A percentile compares a stretch with the other conserved stretches of the same genome.
Evolutionary conservation across 2,113 vertebrate species (phyloP).

Genomic region (Choloepus hoffmanni): DNA sequence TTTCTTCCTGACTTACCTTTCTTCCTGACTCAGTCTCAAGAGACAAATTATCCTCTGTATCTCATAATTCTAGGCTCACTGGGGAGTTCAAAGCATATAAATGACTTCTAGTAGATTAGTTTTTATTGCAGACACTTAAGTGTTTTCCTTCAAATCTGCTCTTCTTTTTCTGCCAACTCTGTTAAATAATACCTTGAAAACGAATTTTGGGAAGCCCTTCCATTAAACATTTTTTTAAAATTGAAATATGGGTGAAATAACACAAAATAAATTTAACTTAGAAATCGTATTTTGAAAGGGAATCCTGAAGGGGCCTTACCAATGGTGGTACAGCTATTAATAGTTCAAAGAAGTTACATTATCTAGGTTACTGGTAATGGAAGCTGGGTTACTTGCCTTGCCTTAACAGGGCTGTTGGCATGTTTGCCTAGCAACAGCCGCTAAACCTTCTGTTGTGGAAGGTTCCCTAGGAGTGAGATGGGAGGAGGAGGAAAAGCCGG

Average conservation of each 20-base stretch:
- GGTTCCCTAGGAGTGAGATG: constrained; percentile 49
- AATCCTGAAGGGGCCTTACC: constrained; percentile 10
- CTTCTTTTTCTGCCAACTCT: constrained; percentile 39
- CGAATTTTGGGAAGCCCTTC: background rate
- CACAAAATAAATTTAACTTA: constrained; percentile 50
- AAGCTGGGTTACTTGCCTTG: constrained; percentile 60
- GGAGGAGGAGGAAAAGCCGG: constrained; percentile 58
- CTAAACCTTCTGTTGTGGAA: constrained; percentile 74
- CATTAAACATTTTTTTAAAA: constrained; percentile 35
- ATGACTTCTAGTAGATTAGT: constrained; percentile 5
- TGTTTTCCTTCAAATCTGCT: constrained; percentile 42
- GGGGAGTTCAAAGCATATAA: constrained; percentile 27
- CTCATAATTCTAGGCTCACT: background rate
- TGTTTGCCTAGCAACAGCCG: constrained; percentile 77
- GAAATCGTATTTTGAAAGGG: constrained; percentile 42
- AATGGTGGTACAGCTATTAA: constrained; percentile 17
- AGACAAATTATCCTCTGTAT: constrained; percentile 13
- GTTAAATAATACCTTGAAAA: constrained; percentile 45
- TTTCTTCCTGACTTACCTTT: constrained; percentile 5
- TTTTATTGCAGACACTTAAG: constrained; percentile 59
- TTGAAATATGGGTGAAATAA: constrained; percentile 8
- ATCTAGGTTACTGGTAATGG: constrained; percentile 56
- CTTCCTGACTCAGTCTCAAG: constrained; percentile 44
- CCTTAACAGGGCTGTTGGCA: constrained; percentile 74
- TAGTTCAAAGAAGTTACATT: constrained; percentile 50